Conservation (phyloP, 2,888 invertebrate species). For the Chaetogeoica ovagalla region DNA sequence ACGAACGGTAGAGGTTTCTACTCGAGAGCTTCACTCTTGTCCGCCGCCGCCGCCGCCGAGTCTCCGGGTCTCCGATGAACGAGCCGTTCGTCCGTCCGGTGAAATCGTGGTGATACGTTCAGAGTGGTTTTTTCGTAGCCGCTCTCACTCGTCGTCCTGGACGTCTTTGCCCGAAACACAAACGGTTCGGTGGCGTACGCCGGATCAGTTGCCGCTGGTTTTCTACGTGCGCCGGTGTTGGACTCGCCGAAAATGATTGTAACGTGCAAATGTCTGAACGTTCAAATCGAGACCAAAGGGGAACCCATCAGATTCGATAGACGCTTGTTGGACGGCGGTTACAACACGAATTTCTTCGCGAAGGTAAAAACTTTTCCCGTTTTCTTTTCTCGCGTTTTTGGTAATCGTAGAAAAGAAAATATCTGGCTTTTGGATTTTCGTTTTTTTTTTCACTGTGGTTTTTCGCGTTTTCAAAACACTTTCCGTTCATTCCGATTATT, state of each 20-base stretch:
- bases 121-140: not conserved
- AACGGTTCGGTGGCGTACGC: not conserved
- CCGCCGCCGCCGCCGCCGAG: not conserved
- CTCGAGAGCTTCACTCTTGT: not conserved
- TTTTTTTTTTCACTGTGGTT: not conserved
- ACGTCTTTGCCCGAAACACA: not conserved
- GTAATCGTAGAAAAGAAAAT: no score
- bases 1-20: not conserved
- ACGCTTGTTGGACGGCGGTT: slow-evolving; percentile 5
- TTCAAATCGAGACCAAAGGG: slow-evolving; percentile 68
- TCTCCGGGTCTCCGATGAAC: not conserved
- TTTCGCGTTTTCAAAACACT: no score
- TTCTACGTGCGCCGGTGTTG: slow-evolving; percentile 26
- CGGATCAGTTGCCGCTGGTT: slow-evolving; percentile 17
- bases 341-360: slow-evolving; percentile 23
- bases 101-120: not conserved
- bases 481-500: not conserved
- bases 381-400: no score
- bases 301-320: slow-evolving; percentile 53
- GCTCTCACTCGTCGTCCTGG: not conserved
- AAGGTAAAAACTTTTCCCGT: slow-evolving; percentile 12
- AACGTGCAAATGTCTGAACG: slow-evolving; percentile 78
- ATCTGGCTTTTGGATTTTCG: not conserved
- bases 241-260: slow-evolving; percentile 56
- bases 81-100: not conserved